Evolutionary conservation across 2,797 vertebrate genomes (phyloP).

Genomic region (Moxostoma hubbsi): DNA sequence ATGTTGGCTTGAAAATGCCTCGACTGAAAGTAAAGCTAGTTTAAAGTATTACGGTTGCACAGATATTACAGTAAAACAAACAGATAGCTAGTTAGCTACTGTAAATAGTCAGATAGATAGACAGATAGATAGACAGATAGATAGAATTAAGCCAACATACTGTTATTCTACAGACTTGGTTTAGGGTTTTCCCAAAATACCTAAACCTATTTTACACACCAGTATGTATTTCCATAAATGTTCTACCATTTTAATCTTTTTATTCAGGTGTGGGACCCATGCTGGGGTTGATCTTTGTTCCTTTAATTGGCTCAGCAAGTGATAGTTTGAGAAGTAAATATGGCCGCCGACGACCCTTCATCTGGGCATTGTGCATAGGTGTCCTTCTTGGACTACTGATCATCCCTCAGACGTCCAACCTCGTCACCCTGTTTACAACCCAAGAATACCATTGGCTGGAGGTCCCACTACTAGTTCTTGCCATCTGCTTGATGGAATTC

Average conservation of each 20-base stretch:
- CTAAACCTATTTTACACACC: too few species aligned
- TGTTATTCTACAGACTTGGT: too few species aligned
- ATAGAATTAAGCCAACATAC: too few species aligned
- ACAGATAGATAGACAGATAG: too few species aligned
- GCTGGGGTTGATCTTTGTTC: constrained; percentile 81
- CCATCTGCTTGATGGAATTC: constrained; percentile 83
- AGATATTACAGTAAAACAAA: too few species aligned
- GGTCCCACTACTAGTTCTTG: constrained; percentile 79
- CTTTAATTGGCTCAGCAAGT: constrained; percentile 82
- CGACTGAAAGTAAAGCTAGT: too few species aligned
- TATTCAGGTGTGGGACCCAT: constrained; percentile 82
- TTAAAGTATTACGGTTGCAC: too few species aligned
- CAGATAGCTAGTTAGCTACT: too few species aligned
- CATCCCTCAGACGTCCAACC: constrained; percentile 76
- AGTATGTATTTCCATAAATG: too few species aligned
- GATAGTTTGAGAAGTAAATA: constrained; percentile 83
- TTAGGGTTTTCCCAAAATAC: too few species aligned
- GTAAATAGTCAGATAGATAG: too few species aligned
- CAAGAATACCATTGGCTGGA: constrained; percentile 66
- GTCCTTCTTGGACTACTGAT: constrained; percentile 83
- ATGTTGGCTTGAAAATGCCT: too few species aligned
- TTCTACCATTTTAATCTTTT: constrained; percentile 22
- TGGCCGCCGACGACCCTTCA: constrained; percentile 85
- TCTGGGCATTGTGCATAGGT: constrained; percentile 83
- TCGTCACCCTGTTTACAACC: constrained; percentile 70